Percentiles rank a stretch among this genome's conserved stretches.
Conservation (phyloP, 1,140 invertebrate genomes). For the Cecropterus lyciades region DNA sequence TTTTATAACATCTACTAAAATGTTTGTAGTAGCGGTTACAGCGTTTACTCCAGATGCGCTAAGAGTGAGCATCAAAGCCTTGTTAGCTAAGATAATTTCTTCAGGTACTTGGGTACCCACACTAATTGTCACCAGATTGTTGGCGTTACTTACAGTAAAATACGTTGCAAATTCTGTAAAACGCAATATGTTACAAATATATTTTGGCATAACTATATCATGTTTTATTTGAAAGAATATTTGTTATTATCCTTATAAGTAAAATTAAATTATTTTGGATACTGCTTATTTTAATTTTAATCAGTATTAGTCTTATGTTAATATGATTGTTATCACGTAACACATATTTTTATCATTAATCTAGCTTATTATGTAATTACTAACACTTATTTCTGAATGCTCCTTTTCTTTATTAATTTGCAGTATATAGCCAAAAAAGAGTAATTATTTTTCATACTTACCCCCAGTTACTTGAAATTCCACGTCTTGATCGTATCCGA, state of each 20-base stretch:
- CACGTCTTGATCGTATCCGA: conserved; percentile 12
- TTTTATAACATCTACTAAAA: conserved; percentile 53
- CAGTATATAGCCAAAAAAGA: not conserved
- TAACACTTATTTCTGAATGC: too few species aligned
- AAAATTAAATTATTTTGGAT: too few species aligned
- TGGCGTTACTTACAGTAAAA: not conserved
- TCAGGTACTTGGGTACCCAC: conserved; percentile 7
- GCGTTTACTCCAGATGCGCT: conserved; percentile 9
- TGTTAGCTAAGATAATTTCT: conserved; percentile 13
- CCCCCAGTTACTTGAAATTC: conserved; percentile 12
- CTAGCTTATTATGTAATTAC: too few species aligned
- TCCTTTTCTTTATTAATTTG: too few species aligned
- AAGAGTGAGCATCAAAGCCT: conserved; percentile 6
- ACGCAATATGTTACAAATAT: not conserved
- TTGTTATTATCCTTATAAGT: not conserved
- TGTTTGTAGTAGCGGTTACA: conserved; percentile 2
- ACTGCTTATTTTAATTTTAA: too few species aligned
- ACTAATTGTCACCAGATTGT: conserved; percentile 15
- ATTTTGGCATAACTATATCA: too few species aligned
- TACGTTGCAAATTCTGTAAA: conserved; percentile 16
- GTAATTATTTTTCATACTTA: not conserved
- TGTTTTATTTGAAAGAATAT: not conserved
- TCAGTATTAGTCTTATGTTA: too few species aligned
- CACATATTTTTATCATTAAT: too few species aligned
- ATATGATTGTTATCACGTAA: too few species aligned